Evolutionary conservation across 2,888 invertebrate species (phyloP).

Genomic region (Euphydryas editha): DNA sequence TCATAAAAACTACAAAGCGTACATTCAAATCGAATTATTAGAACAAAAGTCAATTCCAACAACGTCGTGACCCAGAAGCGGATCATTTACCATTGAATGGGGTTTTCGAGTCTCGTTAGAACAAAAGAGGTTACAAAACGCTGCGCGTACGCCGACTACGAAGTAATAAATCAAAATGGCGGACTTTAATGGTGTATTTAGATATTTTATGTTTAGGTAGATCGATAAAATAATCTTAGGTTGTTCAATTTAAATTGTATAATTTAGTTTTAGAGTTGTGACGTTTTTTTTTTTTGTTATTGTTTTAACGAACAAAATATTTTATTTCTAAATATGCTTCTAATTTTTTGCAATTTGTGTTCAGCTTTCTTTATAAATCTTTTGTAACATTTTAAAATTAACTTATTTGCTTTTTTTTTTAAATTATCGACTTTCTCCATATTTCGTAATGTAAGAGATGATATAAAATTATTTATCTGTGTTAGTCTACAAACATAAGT

Average conservation of each 20-base stretch:
- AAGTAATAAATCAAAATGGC: conserved; percentile 16
- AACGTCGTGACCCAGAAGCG: conserved; percentile 58
- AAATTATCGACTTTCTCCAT: too few relatives aligned
- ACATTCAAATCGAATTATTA: conserved; percentile 28
- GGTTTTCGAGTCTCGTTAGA: conserved; percentile 61
- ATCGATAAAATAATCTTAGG: background rate
- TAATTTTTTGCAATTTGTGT: too few relatives aligned
- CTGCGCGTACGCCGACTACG: conserved; percentile 42
- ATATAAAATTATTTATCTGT: background rate
- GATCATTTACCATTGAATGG: conserved; percentile 69
- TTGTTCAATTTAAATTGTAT: too few relatives aligned
- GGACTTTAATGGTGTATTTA: background rate
- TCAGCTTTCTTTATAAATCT: too few relatives aligned
- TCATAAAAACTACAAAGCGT: conserved; percentile 9
- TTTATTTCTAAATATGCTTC: too few relatives aligned
- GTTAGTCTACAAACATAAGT: too few relatives aligned
- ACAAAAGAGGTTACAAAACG: conserved; percentile 55
- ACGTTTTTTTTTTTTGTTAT: too few relatives aligned
- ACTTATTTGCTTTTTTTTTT: too few relatives aligned
- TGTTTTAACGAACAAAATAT: background rate
- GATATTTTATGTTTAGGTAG: background rate
- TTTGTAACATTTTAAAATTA: too few relatives aligned
- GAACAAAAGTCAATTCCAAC: conserved; percentile 30
- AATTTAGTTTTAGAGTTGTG: too few relatives aligned
- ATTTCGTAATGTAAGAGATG: too few relatives aligned